Evolutionary conservation across 1,140 invertebrate species (phyloP).

Genomic region (Heterodera carotae): DNA sequence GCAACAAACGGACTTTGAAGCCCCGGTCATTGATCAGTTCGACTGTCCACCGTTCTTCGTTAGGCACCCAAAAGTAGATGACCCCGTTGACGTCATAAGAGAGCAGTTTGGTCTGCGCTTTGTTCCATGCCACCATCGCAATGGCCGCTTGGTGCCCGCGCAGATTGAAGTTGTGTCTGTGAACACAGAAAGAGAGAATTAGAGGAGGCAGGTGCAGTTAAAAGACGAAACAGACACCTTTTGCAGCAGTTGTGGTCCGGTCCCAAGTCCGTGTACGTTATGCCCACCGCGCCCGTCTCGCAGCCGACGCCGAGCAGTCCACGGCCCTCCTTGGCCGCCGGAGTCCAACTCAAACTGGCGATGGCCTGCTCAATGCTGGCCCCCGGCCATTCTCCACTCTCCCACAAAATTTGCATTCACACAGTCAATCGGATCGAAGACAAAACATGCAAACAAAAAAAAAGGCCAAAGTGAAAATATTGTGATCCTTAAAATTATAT

Average conservation of each 20-base stretch:
- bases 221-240: slow-evolving; percentile 11
- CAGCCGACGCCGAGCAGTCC: slow-evolving; percentile 50
- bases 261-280: slow-evolving; percentile 53
- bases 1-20: slow-evolving; percentile 60
- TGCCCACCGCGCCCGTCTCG: slow-evolving; percentile 54
- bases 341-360: slow-evolving; percentile 52
- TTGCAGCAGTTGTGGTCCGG: slow-evolving; percentile 36
- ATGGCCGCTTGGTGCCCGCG: slow-evolving; percentile 93
- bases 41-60: slow-evolving; percentile 96
- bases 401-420: slow-evolving; percentile 60
- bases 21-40: slow-evolving; percentile 93
- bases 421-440: not conserved
- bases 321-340: slow-evolving; percentile 35
- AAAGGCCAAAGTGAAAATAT: not conserved
- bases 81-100: slow-evolving; percentile 96
- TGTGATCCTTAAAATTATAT: not conserved
- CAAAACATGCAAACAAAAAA: not conserved
- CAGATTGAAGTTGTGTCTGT: slow-evolving; percentile 93
- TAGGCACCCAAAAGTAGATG: slow-evolving; percentile 97
- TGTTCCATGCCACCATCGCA: slow-evolving; percentile 93
- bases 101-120: slow-evolving; percentile 94
- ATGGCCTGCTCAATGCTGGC: slow-evolving; percentile 56
- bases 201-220: slow-evolving; percentile 2
- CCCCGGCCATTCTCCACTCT: slow-evolving; percentile 55
- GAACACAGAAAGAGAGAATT: slow-evolving; percentile 69